A percentile compares a stretch with the other conserved stretches of the same genome.
These are phyloP conservation scores for Eumaeus atala DNA, from an alignment of 1,140 invertebrate species.

Conservation along the genomic window DNA sequence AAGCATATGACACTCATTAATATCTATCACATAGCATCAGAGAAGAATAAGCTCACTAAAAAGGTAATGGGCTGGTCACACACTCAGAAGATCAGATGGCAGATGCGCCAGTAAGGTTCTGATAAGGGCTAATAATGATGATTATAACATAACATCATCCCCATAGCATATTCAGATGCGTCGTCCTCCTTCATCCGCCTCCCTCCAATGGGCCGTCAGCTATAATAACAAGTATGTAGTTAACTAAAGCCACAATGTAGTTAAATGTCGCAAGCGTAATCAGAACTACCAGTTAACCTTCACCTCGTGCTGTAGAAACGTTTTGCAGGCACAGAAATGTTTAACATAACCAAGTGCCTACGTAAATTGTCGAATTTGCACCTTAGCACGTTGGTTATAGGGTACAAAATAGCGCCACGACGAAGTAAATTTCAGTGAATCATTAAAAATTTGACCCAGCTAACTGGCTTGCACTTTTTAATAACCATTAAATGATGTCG, in stretches of 20 bases:
- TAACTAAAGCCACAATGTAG: slow-evolving; percentile 1
- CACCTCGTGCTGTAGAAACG: not conserved
- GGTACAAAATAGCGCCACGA: not conserved
- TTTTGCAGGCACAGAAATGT: slow-evolving; percentile 1
- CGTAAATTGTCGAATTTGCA: not conserved
- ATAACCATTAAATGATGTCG: not conserved
- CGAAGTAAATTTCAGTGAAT: not conserved
- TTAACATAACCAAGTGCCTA: not conserved
- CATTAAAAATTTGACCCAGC: slow-evolving; percentile 9
- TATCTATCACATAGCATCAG: too few relatives aligned
- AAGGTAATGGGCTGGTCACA: too few relatives aligned
- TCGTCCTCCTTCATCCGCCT: too few relatives aligned
- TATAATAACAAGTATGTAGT: not conserved
- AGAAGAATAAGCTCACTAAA: too few relatives aligned
- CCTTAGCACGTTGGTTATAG: not conserved
- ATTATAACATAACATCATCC: too few relatives aligned
- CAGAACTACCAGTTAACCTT: slow-evolving; percentile 4
- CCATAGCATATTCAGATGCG: too few relatives aligned
- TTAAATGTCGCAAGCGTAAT: not conserved
- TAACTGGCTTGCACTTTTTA: slow-evolving; percentile 2
- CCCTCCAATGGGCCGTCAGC: too few relatives aligned
- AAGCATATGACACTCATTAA: too few relatives aligned
- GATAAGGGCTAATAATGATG: too few relatives aligned
- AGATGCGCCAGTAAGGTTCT: too few relatives aligned
- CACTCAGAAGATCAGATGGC: too few relatives aligned